phyloP scores from a whole-genome alignment of 2,888 invertebrate genomes.

The Athalia rosae region DNA sequence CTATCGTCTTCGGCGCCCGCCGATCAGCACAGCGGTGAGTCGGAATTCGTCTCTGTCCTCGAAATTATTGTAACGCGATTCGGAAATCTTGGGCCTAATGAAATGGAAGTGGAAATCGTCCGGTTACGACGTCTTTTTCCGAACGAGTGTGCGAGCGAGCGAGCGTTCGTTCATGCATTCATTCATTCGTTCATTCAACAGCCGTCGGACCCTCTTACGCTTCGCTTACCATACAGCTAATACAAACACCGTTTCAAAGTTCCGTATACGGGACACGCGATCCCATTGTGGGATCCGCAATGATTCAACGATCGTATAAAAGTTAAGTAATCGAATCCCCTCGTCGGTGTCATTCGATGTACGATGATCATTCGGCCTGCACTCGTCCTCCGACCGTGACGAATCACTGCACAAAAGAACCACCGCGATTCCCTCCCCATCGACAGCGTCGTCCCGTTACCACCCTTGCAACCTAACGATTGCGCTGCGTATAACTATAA shows the following conservation, averaged over 20 bases:
- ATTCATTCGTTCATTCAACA: neutral
- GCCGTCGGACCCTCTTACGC: constrained; percentile 23
- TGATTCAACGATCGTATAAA: constrained; percentile 37
- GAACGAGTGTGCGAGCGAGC: neutral
- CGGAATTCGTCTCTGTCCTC: neutral
- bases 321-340: constrained; percentile 42
- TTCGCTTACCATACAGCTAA: constrained; percentile 30
- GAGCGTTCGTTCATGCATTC: neutral
- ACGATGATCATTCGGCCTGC: neutral
- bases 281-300: constrained; percentile 33
- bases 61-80: neutral
- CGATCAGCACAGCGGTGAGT: constrained; percentile 60
- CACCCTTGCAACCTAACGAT: neutral
- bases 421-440: constrained; percentile 46
- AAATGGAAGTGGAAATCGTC: neutral
- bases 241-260: constrained; percentile 24
- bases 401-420: constrained; percentile 62
- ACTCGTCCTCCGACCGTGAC: constrained; percentile 58
- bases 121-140: neutral
- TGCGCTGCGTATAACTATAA: no score
- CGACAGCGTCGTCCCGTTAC: constrained; percentile 15
- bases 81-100: neutral
- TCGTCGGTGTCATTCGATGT: constrained; percentile 11
- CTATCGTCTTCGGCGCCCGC: constrained; percentile 56
- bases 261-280: constrained; percentile 1